Conservation (phyloP, 1,140 invertebrate species). For the Hypothenemus hampei region DNA sequence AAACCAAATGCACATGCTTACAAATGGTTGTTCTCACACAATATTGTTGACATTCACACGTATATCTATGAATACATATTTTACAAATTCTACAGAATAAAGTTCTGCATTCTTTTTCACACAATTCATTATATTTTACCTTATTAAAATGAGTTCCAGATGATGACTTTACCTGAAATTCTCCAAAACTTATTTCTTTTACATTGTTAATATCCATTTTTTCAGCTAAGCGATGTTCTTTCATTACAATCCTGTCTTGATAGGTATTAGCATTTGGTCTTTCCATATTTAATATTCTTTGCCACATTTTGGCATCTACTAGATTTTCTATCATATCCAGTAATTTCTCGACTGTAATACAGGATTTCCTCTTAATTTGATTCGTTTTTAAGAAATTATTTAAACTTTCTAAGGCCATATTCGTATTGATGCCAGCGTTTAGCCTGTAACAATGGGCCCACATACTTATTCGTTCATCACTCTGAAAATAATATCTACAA, state of each 20-base stretch:
- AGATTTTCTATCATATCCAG: conserved; percentile 23
- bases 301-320: conserved; percentile 27
- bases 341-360: conserved; percentile 17
- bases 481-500: conserved; percentile 30
- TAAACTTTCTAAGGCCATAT: conserved; percentile 27
- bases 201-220: conserved; percentile 9
- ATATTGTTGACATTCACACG: conserved; percentile 20
- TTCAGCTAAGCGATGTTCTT: conserved; percentile 23
- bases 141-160: conserved; percentile 9
- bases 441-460: conserved; percentile 28
- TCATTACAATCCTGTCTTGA: conserved; percentile 15
- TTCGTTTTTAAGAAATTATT: conserved; percentile 25
- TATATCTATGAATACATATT: conserved; percentile 25
- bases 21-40: conserved; percentile 8
- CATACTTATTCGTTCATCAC: conserved; percentile 26
- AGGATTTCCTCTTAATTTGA: conserved; percentile 14
- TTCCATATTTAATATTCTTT: conserved; percentile 19
- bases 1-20: too few species aligned
- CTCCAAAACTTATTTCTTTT: conserved; percentile 12
- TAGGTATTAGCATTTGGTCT: conserved; percentile 28
- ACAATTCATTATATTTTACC: conserved; percentile 12
- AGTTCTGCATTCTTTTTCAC: conserved; percentile 22
- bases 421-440: conserved; percentile 29
- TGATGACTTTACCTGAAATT: conserved; percentile 22
- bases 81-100: conserved; percentile 23